Evolutionary conservation across 2,888 invertebrate genomes (phyloP).

Genomic region (Selenia dentaria): DNA sequence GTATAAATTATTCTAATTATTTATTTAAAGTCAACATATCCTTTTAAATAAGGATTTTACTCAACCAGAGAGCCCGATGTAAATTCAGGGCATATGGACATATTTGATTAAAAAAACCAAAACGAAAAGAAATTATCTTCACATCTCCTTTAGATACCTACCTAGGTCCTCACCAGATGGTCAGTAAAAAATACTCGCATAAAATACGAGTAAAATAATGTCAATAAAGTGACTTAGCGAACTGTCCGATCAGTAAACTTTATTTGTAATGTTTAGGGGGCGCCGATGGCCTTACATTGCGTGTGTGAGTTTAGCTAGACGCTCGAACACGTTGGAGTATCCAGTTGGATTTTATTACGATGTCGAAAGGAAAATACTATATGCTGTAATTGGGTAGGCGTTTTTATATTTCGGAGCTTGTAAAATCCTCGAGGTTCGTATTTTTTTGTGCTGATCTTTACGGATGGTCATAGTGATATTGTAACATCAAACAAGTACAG

Average conservation of each 20-base stretch:
- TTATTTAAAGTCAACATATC: no score
- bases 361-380: constrained; percentile 11
- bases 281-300: constrained; percentile 40
- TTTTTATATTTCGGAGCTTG: constrained; percentile 11
- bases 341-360: constrained; percentile 30
- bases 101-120: no score
- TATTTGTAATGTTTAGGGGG: constrained; percentile 46
- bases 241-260: constrained; percentile 4
- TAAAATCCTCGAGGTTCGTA: not conserved
- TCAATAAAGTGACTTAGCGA: not conserved
- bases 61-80: no score
- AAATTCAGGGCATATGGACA: no score
- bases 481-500: no score
- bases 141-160: no score
- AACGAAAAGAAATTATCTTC: no score
- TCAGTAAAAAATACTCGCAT: no score
- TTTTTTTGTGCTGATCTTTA: not conserved
- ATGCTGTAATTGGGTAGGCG: constrained; percentile 16
- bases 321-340: constrained; percentile 29
- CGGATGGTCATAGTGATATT: no score
- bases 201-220: not conserved
- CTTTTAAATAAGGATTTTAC: no score
- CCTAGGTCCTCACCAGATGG: no score
- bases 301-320: constrained; percentile 35
- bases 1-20: no score